These are phyloP conservation scores for Crypturellus undulatus DNA, from an alignment of 2,113 vertebrate species.

Conservation along the genomic window DNA sequence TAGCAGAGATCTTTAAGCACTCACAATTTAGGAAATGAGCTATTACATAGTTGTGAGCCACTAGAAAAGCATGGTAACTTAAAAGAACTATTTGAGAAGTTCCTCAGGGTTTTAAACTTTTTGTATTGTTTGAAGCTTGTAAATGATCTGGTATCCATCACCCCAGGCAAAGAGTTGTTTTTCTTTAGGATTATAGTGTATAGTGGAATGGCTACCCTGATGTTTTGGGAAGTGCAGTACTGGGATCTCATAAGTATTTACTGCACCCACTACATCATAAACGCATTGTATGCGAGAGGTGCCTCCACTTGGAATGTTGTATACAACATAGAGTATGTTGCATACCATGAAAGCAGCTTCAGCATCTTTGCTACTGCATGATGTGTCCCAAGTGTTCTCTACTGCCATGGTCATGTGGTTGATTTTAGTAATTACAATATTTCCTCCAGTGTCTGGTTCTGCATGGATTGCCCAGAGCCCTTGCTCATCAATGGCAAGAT, in stretches of 20 bases:
- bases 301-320: slow-evolving; percentile 85
- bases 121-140: slow-evolving; percentile 85
- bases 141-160: slow-evolving; percentile 92
- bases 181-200: slow-evolving; percentile 91
- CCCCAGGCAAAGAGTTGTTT: slow-evolving; percentile 93
- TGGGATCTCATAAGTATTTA: slow-evolving; percentile 73
- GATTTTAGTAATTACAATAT: slow-evolving; percentile 90
- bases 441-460: slow-evolving; percentile 82
- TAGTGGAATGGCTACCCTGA: slow-evolving; percentile 86
- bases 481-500: slow-evolving; percentile 90
- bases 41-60: not conserved
- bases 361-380: slow-evolving; percentile 85
- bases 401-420: slow-evolving; percentile 79
- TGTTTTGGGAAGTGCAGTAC: slow-evolving; percentile 87
- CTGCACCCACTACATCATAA: slow-evolving; percentile 85
- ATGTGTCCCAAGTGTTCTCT: slow-evolving; percentile 89
- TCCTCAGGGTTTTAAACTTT: slow-evolving; percentile 52
- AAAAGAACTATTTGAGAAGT: not conserved
- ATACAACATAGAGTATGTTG: slow-evolving; percentile 90
- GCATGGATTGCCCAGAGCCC: slow-evolving; percentile 93
- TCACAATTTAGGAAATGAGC: not conserved
- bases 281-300: slow-evolving; percentile 87
- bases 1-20: not conserved
- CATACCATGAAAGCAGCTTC: slow-evolving; percentile 92
- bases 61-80: not conserved